A percentile compares a stretch with the other conserved stretches of the same genome.
phyloP scores from a whole-genome alignment of 1,140 invertebrate species.

The Aphis craccivora region DNA sequence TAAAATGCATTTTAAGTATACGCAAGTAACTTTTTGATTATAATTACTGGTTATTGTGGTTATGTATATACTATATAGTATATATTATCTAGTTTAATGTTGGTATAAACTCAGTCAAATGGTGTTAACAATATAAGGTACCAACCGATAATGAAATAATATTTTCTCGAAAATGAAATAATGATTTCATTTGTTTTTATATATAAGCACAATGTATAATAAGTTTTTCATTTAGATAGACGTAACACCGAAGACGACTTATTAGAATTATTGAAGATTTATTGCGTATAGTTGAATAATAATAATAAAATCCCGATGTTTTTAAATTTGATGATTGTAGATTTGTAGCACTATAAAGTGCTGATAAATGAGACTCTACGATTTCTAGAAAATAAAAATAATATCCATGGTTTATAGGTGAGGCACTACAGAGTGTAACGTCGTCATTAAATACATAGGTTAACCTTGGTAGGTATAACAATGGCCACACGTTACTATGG shows the following conservation, averaged over 20 bases:
- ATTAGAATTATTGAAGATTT: background rate
- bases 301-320: background rate
- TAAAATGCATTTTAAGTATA: too few relatives aligned
- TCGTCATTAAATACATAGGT: constrained; percentile 41
- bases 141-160: background rate
- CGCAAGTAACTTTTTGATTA: background rate
- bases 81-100: background rate
- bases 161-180: background rate
- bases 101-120: background rate
- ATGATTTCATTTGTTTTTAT: background rate
- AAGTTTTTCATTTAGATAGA: background rate
- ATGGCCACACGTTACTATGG: background rate
- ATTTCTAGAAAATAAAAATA: background rate
- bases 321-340: background rate
- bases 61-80: background rate
- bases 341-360: background rate
- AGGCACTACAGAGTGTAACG: background rate
- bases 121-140: background rate
- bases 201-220: background rate
- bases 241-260: background rate
- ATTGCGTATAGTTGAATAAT: background rate
- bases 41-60: background rate
- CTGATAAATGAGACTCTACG: background rate
- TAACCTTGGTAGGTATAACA: constrained; percentile 51
- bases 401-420: constrained; percentile 31